Percentiles rank a stretch among this genome's conserved stretches.
phyloP scores from a whole-genome alignment of 2,888 invertebrate genomes.

The Agriopis leucophaearia region DNA sequence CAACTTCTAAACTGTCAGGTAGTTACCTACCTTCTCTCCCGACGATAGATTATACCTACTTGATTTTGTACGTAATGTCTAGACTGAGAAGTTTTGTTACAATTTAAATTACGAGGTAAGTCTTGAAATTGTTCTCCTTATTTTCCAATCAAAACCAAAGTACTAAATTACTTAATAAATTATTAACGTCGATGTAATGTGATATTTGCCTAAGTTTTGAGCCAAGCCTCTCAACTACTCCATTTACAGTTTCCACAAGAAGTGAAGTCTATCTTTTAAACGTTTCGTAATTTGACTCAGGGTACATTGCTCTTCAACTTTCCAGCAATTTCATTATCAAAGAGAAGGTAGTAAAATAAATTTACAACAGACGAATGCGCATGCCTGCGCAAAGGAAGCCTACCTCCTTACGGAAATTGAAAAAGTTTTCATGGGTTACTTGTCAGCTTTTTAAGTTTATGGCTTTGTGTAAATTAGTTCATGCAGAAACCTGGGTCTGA shows the following conservation, averaged over 20 bases:
- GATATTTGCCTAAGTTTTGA: neutral
- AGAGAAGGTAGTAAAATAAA: conserved; percentile 33
- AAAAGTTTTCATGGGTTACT: conserved; percentile 38
- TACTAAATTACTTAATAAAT: too few relatives aligned
- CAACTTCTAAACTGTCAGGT: neutral
- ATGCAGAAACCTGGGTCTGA: neutral
- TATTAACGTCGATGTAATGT: too few relatives aligned
- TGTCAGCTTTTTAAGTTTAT: conserved; percentile 28
- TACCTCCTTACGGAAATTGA: conserved; percentile 41
- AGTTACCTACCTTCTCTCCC: neutral
- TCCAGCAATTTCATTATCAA: conserved; percentile 38
- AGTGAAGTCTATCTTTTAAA: neutral
- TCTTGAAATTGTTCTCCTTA: too few relatives aligned
- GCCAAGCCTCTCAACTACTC: neutral
- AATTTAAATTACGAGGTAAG: neutral
- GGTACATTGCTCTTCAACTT: conserved; percentile 23
- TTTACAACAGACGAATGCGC: conserved; percentile 22
- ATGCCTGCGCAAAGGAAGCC: conserved; percentile 3
- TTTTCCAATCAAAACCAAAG: too few relatives aligned
- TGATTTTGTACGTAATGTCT: conserved; percentile 6
- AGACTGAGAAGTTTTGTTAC: conserved; percentile 2
- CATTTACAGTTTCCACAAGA: neutral
- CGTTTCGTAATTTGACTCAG: conserved; percentile 2
- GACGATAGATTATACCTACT: conserved; percentile 5
- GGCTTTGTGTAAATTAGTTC: neutral